phyloP scores from a whole-genome alignment of 2,113 vertebrate species.

The Spermophilus dauricus region DNA sequence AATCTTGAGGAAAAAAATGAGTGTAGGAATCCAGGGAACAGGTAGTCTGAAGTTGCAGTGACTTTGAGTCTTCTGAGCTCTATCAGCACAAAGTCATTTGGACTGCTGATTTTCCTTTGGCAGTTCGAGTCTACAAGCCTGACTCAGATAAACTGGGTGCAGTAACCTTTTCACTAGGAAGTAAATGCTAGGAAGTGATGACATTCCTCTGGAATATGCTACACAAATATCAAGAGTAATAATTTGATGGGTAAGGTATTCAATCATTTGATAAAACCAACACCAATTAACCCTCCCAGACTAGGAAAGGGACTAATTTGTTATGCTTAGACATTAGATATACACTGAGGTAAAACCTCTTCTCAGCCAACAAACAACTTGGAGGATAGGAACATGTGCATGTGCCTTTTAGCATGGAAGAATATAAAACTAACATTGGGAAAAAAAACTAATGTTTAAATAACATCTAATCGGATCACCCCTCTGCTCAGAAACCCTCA shows the following conservation, averaged over 20 bases:
- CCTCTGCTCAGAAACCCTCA: too few relatives aligned
- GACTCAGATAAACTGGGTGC: background rate
- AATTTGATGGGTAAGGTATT: background rate
- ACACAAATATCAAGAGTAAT: background rate
- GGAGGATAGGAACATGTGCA: background rate
- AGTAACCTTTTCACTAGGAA: too few relatives aligned
- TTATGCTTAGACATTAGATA: background rate
- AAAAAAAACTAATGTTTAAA: too few relatives aligned
- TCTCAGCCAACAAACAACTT: background rate
- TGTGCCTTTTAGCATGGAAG: background rate
- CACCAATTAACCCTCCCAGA: background rate
- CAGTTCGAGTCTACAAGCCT: background rate
- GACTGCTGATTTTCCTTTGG: background rate
- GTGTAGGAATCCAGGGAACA: background rate
- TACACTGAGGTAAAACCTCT: background rate
- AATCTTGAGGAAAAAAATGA: background rate
- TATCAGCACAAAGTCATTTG: background rate
- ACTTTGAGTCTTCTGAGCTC: background rate
- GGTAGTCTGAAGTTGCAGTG: background rate
- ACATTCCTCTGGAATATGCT: background rate
- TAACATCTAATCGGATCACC: too few relatives aligned
- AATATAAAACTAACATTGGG: background rate
- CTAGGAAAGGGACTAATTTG: background rate
- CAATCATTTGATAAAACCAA: background rate
- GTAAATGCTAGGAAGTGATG: background rate